Base-by-base conservation (phyloP, 2,797 vertebrate species). In the Sibirionetta formosa region DNA sequence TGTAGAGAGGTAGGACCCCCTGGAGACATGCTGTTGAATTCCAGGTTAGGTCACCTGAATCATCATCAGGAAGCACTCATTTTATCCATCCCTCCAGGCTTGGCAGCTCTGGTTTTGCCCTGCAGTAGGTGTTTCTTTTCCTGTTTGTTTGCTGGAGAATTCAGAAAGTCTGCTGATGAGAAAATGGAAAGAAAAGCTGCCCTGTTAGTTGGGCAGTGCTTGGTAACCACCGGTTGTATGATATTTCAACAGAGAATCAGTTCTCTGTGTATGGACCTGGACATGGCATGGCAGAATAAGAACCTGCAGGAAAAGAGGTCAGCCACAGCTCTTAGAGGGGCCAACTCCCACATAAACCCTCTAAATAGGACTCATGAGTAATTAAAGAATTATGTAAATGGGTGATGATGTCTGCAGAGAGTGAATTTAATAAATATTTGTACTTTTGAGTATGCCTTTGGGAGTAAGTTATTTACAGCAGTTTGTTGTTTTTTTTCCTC, bases 51-150 rank as follows among this genome's bases (percentile, higher is more conserved):
- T 82, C 51, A n/a, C 6, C 1, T 42, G 40, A 56, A 13, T 61
- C 0, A 0, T 66, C n/a, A 38, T 85, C 23, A 56, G 38, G 48
- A 82, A 58, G n/a, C 8, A 7, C 31, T 65, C 8, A 11, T 53
- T 36, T 72, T 54, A 42, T 51, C 86, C 31, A 73, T 48, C 38
- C 40, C 0, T 0, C 42, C 0, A 4, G 36, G 31, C 76, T 76
- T 72, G 38, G 7, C n/a, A 48, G 12, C 71, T 57, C 48, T 44
- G 33, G 23, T 10, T 82, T 72, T 85, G 35, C 81, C 63, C 42
- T 48, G 22, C 38, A 44, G 27, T 36, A 82, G 72, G 0, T 9
- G 60, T 91, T 65, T 66, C 11, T 81, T 78, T 86, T 78, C n/a
- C 53, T 71, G 23, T 69, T 90, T 76, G 24, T 64, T 79, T 86